Conservation (phyloP, 2,113 vertebrate species). For the Alectura lathami region DNA sequence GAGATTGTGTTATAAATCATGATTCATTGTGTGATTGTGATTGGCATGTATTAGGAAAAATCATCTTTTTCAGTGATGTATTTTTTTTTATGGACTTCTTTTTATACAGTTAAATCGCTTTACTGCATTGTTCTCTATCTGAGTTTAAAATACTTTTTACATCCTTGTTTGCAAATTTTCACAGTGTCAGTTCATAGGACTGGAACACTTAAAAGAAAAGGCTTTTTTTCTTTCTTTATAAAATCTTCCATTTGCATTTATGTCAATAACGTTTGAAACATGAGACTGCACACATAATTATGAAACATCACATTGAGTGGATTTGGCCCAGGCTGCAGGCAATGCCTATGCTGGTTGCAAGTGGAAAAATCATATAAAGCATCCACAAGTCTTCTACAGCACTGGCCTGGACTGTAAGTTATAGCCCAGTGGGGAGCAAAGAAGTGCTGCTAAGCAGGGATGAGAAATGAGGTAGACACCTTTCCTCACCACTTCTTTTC, state of each 20-base stretch:
- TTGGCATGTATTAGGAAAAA: background rate
- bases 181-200: background rate
- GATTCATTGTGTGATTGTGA: constrained; percentile 39
- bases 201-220: background rate
- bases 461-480: background rate
- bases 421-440: background rate
- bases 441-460: background rate
- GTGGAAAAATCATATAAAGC: background rate
- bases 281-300: background rate
- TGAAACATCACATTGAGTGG: background rate
- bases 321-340: background rate
- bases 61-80: background rate
- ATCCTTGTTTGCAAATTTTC: constrained; percentile 18
- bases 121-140: constrained; percentile 41
- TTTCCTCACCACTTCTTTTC: background rate
- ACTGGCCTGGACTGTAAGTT: background rate
- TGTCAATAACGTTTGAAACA: background rate
- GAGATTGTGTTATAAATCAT: constrained; percentile 64
- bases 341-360: fast-evolving
- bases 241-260: background rate
- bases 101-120: constrained; percentile 45
- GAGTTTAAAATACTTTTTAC: constrained; percentile 7
- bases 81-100: constrained; percentile 12
- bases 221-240: background rate
- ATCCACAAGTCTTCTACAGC: background rate